Conservation (phyloP, 2,113 vertebrate species). For the Corythornis madagascariensis region DNA sequence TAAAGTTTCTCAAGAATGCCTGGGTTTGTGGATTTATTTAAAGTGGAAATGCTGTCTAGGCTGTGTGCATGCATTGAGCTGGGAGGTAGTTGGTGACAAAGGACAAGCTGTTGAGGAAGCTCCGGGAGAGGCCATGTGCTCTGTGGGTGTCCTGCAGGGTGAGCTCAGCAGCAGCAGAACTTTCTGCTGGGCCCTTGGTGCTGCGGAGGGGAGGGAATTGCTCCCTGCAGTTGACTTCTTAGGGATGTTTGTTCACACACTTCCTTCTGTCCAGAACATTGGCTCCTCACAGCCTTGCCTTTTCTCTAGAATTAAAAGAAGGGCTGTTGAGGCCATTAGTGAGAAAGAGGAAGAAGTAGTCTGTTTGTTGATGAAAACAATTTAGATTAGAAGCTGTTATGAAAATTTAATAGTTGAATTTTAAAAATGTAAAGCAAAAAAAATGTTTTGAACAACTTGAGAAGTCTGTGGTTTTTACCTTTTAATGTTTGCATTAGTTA, state of each 20-base stretch:
- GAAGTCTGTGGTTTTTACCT: background rate
- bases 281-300: background rate
- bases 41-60: background rate
- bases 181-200: background rate
- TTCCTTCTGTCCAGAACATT: background rate
- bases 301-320: background rate
- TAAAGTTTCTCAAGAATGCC: background rate
- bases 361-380: background rate
- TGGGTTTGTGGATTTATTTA: background rate
- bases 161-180: background rate
- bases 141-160: rapidly evolving
- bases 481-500: background rate
- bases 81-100: background rate
- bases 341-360: background rate
- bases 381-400: background rate
- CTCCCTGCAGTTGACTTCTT: background rate
- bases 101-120: background rate
- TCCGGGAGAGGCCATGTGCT: background rate
- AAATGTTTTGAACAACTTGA: background rate
- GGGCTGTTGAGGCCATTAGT: background rate
- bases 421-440: background rate
- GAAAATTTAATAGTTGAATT: background rate
- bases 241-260: background rate
- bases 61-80: background rate
- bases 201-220: background rate